Percentiles rank a stretch among this genome's conserved stretches.
These are phyloP conservation scores for Holocentrus rufus DNA, from an alignment of 2,797 vertebrate genomes.

Conservation along the genomic window DNA sequence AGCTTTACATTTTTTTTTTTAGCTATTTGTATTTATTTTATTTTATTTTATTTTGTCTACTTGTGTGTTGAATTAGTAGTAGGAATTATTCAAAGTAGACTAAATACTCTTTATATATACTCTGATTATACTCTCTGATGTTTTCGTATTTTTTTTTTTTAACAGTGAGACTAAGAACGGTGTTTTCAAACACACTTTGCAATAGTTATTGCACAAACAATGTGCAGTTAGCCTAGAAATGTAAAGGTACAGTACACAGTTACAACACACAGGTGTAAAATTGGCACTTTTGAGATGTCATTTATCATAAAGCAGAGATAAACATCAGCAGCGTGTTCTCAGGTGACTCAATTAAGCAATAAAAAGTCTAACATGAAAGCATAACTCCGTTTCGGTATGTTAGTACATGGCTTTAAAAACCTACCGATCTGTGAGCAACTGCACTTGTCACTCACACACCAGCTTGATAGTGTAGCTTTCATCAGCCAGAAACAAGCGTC, in stretches of 20 bases:
- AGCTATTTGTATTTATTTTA: neutral
- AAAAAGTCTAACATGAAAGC: slow-evolving; percentile 35
- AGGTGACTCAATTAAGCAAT: slow-evolving; percentile 43
- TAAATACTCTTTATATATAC: neutral
- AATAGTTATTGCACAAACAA: slow-evolving; percentile 3
- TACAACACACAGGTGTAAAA: slow-evolving; percentile 28
- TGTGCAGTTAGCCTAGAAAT: neutral
- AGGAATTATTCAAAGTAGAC: neutral
- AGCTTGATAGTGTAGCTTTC: slow-evolving; percentile 6
- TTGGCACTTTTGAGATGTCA: neutral
- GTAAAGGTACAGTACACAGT: neutral
- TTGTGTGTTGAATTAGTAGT: neutral
- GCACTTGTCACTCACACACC: neutral
- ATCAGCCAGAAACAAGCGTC: neutral
- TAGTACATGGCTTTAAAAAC: neutral
- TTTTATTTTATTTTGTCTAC: neutral
- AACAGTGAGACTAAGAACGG: neutral
- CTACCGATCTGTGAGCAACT: neutral
- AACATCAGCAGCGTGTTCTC: slow-evolving; percentile 31
- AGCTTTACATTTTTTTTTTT: neutral
- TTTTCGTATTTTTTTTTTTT: neutral
- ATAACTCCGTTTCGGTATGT: neutral
- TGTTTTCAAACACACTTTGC: slow-evolving; percentile 2
- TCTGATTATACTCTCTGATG: too few species aligned
- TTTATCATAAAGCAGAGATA: slow-evolving; percentile 50